These are phyloP conservation scores for Pterophyllum scalare DNA, from an alignment of 2,113 vertebrate genomes.

Conservation along the genomic window DNA sequence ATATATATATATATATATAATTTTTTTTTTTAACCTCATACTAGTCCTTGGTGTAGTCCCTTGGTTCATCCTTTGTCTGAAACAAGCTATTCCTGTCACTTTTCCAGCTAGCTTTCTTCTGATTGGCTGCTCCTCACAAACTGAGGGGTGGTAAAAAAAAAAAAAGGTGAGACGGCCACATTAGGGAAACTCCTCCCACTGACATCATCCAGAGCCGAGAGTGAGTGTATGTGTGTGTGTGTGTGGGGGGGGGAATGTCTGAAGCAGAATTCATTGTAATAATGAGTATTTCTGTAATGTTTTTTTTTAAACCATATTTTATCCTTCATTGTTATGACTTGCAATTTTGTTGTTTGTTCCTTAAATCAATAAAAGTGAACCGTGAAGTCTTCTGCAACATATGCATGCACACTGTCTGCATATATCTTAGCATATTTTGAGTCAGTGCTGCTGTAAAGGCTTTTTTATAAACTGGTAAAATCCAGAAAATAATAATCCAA, in stretches of 20 bases:
- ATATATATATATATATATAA: too few species aligned
- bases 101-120: neutral
- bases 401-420: neutral
- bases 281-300: neutral
- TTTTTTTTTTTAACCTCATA: fast-evolving
- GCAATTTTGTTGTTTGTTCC: neutral
- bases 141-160: too few species aligned
- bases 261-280: too few species aligned
- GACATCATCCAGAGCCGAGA: neutral
- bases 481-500: too few species aligned
- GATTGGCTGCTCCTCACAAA: neutral
- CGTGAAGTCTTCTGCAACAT: too few species aligned
- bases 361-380: neutral
- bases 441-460: neutral
- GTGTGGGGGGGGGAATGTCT: too few species aligned
- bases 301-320: neutral
- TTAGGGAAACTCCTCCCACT: neutral
- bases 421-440: neutral
- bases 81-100: neutral
- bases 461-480: neutral
- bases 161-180: neutral
- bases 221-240: too few species aligned
- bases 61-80: too few species aligned
- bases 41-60: neutral
- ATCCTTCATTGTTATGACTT: neutral